phyloP scores from a whole-genome alignment of 2,113 vertebrate genomes.

The human region GRCh38 chr3:155943001-155943500 shows the following conservation, averaged over 20 bases:
- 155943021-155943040: too few relatives aligned
- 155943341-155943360: background rate
- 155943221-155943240: too few relatives aligned
- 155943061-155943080: too few relatives aligned
- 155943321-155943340: background rate
- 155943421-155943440: constrained; percentile 15
- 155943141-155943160: too few relatives aligned
- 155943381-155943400: background rate
- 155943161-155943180: too few relatives aligned
- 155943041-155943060: too few relatives aligned
- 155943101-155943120: too few relatives aligned
- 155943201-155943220: too few relatives aligned
- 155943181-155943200: too few relatives aligned
- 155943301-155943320: background rate
- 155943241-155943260: background rate
- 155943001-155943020: too few relatives aligned
- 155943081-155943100: too few relatives aligned
- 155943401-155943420: background rate
- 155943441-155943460: constrained; percentile 20
- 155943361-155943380: background rate
- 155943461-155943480: constrained; percentile 78
- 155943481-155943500: constrained; percentile 77
- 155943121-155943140: too few relatives aligned
- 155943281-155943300: background rate
- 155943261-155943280: background rate